Percentiles rank a stretch among this genome's conserved stretches.
Evolutionary conservation across 2,888 invertebrate species (phyloP).

Genomic region (Cyclophora punctaria): DNA sequence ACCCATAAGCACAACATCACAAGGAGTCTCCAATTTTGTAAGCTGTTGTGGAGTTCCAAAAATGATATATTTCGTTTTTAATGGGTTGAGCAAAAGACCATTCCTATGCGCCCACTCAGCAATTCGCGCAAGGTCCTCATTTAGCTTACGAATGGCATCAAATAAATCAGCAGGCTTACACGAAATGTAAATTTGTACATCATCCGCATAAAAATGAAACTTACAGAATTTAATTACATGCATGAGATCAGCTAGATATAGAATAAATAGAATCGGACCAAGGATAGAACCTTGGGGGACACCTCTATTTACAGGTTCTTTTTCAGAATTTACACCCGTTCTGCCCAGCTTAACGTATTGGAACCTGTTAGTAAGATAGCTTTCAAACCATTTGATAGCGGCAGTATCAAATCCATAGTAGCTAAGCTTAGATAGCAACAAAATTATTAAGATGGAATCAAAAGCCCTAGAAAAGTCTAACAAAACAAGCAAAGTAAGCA

Average conservation of each 20-base stretch:
- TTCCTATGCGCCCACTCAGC: slow-evolving; percentile 3
- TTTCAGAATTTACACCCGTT: not conserved
- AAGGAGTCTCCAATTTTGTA: not conserved
- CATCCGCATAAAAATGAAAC: slow-evolving; percentile 12
- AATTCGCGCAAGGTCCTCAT: slow-evolving; percentile 5
- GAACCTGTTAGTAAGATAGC: slow-evolving; percentile 1
- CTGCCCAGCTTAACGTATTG: not conserved
- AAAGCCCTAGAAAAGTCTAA: no score
- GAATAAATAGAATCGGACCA: slow-evolving; percentile 11
- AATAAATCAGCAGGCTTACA: slow-evolving; percentile 1
- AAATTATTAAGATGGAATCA: not conserved
- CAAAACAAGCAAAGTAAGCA: no score
- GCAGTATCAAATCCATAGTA: slow-evolving; percentile 1
- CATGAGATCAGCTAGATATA: slow-evolving; percentile 9
- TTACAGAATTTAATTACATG: slow-evolving; percentile 3
- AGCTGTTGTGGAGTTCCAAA: slow-evolving; percentile 3
- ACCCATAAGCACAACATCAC: not conserved
- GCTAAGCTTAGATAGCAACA: not conserved
- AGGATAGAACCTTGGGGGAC: slow-evolving; percentile 12
- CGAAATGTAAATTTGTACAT: slow-evolving; percentile 9
- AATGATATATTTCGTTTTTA: slow-evolving; percentile 4
- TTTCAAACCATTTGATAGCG: not conserved
- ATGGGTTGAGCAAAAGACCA: slow-evolving; percentile 2
- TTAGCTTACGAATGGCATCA: slow-evolving; percentile 2
- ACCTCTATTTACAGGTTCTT: not conserved